phyloP scores from a whole-genome alignment of 2,113 vertebrate genomes.

The Sceloporus tristichus region DNA sequence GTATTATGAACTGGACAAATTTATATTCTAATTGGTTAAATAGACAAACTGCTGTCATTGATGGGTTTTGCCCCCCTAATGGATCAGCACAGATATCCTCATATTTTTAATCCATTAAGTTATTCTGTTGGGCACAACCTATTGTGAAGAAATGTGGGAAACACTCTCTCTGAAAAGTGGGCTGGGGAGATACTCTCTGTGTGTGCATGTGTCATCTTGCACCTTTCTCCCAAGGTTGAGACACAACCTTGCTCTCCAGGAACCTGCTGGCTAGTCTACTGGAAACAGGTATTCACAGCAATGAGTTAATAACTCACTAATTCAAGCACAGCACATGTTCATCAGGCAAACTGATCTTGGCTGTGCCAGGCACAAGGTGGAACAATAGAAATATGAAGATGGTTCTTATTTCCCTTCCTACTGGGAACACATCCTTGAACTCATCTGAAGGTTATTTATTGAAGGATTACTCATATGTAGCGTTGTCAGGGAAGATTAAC shows the following conservation, averaged over 20 bases:
- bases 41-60: too few species aligned
- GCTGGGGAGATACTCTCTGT: too few species aligned
- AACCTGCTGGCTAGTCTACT: neutral
- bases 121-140: too few species aligned
- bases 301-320: constrained; percentile 31
- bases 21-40: too few species aligned
- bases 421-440: neutral
- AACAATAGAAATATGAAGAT: neutral
- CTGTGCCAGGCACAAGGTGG: constrained; percentile 4
- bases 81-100: too few species aligned
- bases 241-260: neutral
- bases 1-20: too few species aligned
- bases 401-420: neutral
- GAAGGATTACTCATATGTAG: neutral
- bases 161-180: too few species aligned
- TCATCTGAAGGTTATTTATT: constrained; percentile 8
- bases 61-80: too few species aligned
- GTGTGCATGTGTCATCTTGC: too few species aligned
- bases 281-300: neutral
- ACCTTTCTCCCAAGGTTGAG: too few species aligned
- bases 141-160: too few species aligned
- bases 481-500: neutral
- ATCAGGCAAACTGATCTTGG: neutral
- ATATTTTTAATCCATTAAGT: too few species aligned
- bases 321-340: neutral